A percentile compares a stretch with the other conserved stretches of the same genome.
These are phyloP conservation scores for Leucoptera coffeella DNA, from an alignment of 2,888 invertebrate genomes.

Conservation along the genomic window DNA sequence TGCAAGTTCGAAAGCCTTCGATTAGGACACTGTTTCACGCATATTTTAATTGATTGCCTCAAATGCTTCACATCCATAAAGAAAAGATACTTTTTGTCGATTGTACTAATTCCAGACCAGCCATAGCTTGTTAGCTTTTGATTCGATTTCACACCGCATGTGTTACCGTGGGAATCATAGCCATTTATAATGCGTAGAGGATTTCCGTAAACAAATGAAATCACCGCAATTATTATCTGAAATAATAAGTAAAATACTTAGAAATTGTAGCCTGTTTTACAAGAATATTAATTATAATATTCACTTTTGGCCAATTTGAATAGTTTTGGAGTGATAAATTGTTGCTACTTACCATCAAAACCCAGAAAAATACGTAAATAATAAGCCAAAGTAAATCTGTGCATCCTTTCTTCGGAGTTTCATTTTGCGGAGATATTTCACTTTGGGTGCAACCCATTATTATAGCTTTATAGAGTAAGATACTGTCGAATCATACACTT, in stretches of 20 bases:
- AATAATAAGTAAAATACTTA: too few relatives aligned
- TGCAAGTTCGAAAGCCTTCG: slow-evolving; percentile 52
- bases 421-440: slow-evolving; percentile 57
- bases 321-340: too few relatives aligned
- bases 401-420: slow-evolving; percentile 61
- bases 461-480: too few relatives aligned
- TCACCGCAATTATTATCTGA: slow-evolving; percentile 76
- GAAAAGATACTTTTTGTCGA: slow-evolving; percentile 72
- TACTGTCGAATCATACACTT: neutral
- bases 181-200: slow-evolving; percentile 83
- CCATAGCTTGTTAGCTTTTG: slow-evolving; percentile 66
- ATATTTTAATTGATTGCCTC: slow-evolving; percentile 74
- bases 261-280: too few relatives aligned
- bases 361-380: slow-evolving; percentile 75
- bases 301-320: too few relatives aligned
- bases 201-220: slow-evolving; percentile 84
- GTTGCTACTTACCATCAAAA: slow-evolving; percentile 67
- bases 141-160: slow-evolving; percentile 80
- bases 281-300: too few relatives aligned
- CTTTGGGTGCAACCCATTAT: slow-evolving; percentile 64
- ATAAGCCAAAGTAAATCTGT: slow-evolving; percentile 80
- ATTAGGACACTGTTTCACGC: slow-evolving; percentile 83
- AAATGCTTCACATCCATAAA: slow-evolving; percentile 78
- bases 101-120: slow-evolving; percentile 74
- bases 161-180: slow-evolving; percentile 91